These are phyloP conservation scores for Cyphomyrus plagiostoma DNA, from an alignment of 2,113 vertebrate species.

Conservation along the genomic window DNA sequence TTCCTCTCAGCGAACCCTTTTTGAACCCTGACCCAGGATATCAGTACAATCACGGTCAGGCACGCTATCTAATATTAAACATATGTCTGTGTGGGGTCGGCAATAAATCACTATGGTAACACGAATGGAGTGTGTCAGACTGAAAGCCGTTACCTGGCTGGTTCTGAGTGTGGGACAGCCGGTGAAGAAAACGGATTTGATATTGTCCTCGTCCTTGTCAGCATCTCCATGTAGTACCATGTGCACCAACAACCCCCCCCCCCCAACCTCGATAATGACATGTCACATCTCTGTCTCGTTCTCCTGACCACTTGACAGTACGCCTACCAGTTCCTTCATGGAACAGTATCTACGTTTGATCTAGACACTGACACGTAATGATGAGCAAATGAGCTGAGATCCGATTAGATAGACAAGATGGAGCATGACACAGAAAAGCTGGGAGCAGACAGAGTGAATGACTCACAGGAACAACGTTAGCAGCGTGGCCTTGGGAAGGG, in stretches of 20 bases:
- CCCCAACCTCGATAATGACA: not conserved
- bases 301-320: not conserved
- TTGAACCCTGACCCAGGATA: not conserved
- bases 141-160: not conserved
- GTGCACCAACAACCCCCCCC: not conserved
- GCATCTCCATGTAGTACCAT: not conserved
- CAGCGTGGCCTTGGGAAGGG: not conserved
- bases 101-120: not conserved
- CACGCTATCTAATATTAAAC: not conserved
- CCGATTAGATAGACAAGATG: not conserved
- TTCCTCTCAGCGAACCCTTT: not conserved
- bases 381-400: constrained; percentile 3
- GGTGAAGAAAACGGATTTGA: not conserved
- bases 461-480: not conserved
- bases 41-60: not conserved
- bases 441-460: not conserved
- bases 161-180: not conserved
- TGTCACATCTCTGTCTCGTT: not conserved
- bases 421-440: not conserved
- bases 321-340: not conserved
- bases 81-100: not conserved
- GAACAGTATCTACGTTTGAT: not conserved
- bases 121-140: not conserved
- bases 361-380: not conserved
- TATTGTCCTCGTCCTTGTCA: not conserved